phyloP scores from a whole-genome alignment of 2,797 vertebrate genomes.

The Astyanax mexicanus region DNA sequence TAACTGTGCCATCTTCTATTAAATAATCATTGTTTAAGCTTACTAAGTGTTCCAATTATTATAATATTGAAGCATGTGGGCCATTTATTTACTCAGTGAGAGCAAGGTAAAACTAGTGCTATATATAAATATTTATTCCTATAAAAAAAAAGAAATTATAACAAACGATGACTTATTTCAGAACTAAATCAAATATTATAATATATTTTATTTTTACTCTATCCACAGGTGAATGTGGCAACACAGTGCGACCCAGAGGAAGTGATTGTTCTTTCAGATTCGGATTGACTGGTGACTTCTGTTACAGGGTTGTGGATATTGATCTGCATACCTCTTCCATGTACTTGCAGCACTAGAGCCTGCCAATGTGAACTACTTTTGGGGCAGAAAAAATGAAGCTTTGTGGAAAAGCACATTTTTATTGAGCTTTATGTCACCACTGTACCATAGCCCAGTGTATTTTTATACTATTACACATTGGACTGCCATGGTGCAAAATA shows the following conservation, averaged over 20 bases:
- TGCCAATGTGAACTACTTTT: constrained; percentile 52
- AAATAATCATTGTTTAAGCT: too few species aligned
- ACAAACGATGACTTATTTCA: neutral
- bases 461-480: neutral
- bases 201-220: neutral
- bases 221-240: constrained; percentile 83
- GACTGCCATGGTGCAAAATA: neutral
- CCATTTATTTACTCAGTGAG: too few species aligned
- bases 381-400: neutral
- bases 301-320: neutral
- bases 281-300: constrained; percentile 73
- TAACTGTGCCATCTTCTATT: too few species aligned
- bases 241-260: constrained; percentile 92
- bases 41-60: too few species aligned
- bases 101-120: too few species aligned
- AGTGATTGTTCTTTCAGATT: constrained; percentile 92
- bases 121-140: too few species aligned
- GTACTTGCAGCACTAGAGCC: constrained; percentile 53
- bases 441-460: neutral
- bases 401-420: neutral
- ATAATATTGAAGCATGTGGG: too few species aligned
- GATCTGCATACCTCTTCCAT: neutral
- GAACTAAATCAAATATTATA: neutral
- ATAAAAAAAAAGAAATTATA: too few species aligned
- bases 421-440: neutral